Evolutionary conservation across 1,140 invertebrate species (phyloP).

Genomic region (Cephus cinctus): DNA sequence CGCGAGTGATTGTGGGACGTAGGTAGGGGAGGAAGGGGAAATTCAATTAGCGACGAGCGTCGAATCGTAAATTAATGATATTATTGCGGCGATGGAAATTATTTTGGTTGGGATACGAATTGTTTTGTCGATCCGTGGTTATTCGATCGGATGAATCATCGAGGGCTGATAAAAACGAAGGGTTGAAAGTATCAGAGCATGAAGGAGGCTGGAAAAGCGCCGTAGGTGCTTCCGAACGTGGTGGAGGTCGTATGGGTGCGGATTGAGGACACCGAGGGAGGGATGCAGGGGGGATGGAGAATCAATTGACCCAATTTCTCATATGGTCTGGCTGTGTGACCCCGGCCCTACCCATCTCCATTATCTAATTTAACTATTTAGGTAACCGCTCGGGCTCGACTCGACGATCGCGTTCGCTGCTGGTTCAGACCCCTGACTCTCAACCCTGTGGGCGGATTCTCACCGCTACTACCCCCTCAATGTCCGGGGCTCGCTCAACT

Average conservation of each 20-base stretch:
- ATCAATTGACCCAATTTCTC: slow-evolving; percentile 44
- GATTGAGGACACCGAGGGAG: background rate
- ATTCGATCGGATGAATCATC: too few species aligned
- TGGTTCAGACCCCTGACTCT: background rate
- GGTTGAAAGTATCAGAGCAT: too few species aligned
- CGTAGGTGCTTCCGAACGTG: too few species aligned
- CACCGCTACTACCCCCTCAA: too few species aligned
- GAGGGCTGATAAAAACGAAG: too few species aligned
- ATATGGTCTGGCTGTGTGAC: slow-evolving; percentile 24
- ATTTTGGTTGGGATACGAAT: background rate
- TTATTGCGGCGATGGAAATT: background rate
- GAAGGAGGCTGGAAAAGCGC: too few species aligned
- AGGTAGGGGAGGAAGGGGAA: too few species aligned
- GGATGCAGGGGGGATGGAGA: slow-evolving; percentile 21
- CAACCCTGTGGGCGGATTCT: too few species aligned
- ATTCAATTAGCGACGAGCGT: background rate
- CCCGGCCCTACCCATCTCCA: slow-evolving; percentile 21
- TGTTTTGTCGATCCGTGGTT: background rate
- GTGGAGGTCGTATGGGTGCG: too few species aligned
- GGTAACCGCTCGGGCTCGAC: slow-evolving; percentile 19
- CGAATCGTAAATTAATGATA: background rate
- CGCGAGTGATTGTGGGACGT: too few species aligned
- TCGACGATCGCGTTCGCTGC: background rate
- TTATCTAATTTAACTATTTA: slow-evolving; percentile 49
- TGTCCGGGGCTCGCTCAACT: too few species aligned